phyloP scores from a whole-genome alignment of 2,888 invertebrate species.

The Celastrina argiolus region DNA sequence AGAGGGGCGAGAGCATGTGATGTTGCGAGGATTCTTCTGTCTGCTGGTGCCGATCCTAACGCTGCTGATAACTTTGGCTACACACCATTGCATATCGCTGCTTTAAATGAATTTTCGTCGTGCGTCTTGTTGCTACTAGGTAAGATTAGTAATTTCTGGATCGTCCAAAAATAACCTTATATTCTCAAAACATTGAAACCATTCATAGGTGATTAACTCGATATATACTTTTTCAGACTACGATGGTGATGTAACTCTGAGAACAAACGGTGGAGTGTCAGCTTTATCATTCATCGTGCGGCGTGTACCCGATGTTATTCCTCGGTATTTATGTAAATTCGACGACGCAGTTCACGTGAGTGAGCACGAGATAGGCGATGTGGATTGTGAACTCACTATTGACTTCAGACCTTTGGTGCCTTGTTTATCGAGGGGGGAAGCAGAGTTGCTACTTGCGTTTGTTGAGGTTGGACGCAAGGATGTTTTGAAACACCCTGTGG shows the following conservation, averaged over 20 bases:
- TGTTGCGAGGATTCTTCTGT: conserved; percentile 81
- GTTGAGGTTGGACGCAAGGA: conserved; percentile 88
- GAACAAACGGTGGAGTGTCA: conserved; percentile 88
- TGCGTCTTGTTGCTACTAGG: conserved; percentile 85
- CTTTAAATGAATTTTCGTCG: conserved; percentile 87
- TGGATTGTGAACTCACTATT: conserved; percentile 87
- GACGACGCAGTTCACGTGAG: conserved; percentile 87
- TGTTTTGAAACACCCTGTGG: conserved; percentile 88
- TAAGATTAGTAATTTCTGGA: conserved; percentile 31
- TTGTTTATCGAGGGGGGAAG: conserved; percentile 80
- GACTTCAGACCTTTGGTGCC: conserved; percentile 80
- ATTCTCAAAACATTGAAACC: not conserved
- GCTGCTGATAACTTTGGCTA: conserved; percentile 89
- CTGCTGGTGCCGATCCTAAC: conserved; percentile 85
- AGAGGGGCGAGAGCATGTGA: conserved; percentile 85
- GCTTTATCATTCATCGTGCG: conserved; percentile 89
- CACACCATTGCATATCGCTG: conserved; percentile 89
- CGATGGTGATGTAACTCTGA: conserved; percentile 88
- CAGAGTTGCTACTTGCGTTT: conserved; percentile 83
- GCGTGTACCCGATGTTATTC: conserved; percentile 89
- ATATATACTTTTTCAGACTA: conserved; percentile 67
- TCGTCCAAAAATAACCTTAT: not conserved
- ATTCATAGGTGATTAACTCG: not conserved
- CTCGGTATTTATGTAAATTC: conserved; percentile 82
- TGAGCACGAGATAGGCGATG: conserved; percentile 91